phyloP scores from a whole-genome alignment of 1,140 invertebrate genomes.

The Temnothorax nylanderi region DNA sequence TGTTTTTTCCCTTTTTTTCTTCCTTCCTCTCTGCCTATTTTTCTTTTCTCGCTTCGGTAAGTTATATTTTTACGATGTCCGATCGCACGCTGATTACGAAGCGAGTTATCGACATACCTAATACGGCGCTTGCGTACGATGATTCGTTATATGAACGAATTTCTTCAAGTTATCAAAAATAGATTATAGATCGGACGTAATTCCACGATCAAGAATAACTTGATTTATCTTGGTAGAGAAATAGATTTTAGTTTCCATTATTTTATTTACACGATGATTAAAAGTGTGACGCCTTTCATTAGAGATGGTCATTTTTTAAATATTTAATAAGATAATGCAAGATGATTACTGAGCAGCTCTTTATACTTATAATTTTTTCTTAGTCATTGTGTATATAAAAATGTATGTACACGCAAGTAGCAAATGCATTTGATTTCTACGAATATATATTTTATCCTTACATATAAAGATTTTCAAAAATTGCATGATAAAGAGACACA shows the following conservation, averaged over 20 bases:
- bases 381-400: not conserved
- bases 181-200: conserved; percentile 5
- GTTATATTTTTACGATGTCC: conserved; percentile 66
- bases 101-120: conserved; percentile 60
- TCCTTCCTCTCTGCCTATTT: not conserved
- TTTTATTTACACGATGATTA: not conserved
- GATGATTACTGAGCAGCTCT: not conserved
- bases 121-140: conserved; percentile 4
- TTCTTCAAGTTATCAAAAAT: conserved; percentile 11
- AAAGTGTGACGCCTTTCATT: not conserved
- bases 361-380: not conserved
- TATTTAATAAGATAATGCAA: not conserved
- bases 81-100: conserved; percentile 62
- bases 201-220: not conserved
- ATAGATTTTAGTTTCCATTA: not conserved
- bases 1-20: not conserved
- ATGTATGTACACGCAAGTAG: not conserved
- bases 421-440: not conserved
- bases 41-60: conserved; percentile 46
- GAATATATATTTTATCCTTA: not conserved
- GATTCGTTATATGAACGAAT: not conserved
- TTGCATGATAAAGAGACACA: not conserved
- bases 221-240: too few relatives aligned
- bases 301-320: not conserved
- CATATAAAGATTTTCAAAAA: not conserved